phyloP scores from a whole-genome alignment of 2,888 invertebrate genomes.

The Scaptomyza tumidula region DNA sequence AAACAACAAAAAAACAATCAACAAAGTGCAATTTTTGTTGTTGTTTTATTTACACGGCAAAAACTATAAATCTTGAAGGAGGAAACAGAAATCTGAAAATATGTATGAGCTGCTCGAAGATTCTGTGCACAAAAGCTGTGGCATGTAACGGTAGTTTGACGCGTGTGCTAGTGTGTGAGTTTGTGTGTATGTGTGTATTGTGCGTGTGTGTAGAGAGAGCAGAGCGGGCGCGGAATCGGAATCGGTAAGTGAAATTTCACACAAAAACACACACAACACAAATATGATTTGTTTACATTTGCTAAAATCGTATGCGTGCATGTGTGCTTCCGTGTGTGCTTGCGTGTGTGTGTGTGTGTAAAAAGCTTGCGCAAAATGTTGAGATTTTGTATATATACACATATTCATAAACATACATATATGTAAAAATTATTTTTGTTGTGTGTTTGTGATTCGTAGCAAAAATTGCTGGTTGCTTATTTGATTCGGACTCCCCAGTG shows the following conservation, averaged over 20 bases:
- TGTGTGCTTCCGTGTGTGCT: not conserved
- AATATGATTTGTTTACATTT: slow-evolving; percentile 72
- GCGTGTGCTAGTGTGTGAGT: slow-evolving; percentile 16
- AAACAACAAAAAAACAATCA: not conserved
- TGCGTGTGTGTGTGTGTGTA: slow-evolving; percentile 7
- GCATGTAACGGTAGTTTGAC: slow-evolving; percentile 46
- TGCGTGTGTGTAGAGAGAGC: slow-evolving; percentile 24
- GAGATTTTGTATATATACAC: slow-evolving; percentile 16
- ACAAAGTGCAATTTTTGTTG: slow-evolving; percentile 8
- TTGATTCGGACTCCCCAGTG: slow-evolving; percentile 15
- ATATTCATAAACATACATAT: not conserved
- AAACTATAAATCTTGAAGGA: not conserved
- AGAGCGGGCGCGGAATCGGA: slow-evolving; percentile 58
- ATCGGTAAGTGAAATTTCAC: slow-evolving; percentile 64
- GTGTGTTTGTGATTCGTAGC: slow-evolving; percentile 18
- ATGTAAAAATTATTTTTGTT: not conserved
- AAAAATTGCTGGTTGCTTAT: slow-evolving; percentile 27
- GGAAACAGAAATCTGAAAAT: not conserved
- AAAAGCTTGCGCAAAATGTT: slow-evolving; percentile 32
- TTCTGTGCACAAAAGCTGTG: slow-evolving; percentile 47
- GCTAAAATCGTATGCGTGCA: slow-evolving; percentile 20
- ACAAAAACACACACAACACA: slow-evolving; percentile 34
- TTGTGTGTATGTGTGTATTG: slow-evolving; percentile 13
- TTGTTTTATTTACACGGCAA: slow-evolving; percentile 4
- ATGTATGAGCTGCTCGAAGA: slow-evolving; percentile 33